phyloP scores from a whole-genome alignment of 2,888 invertebrate genomes.

The Oxycera nigricornis region DNA sequence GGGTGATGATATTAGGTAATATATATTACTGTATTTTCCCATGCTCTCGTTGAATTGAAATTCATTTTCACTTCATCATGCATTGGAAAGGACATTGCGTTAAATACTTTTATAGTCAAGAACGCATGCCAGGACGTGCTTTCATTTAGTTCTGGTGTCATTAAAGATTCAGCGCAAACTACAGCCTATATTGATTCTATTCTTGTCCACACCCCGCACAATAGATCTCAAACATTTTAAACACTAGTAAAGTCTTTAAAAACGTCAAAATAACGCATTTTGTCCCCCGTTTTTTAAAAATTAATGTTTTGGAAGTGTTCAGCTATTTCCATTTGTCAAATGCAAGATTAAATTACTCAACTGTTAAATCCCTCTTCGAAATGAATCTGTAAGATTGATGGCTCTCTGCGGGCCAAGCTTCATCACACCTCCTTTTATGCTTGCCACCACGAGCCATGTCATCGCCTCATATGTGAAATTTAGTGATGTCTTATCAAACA shows the following conservation, averaged over 20 bases:
- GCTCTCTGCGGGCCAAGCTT: conserved; percentile 7
- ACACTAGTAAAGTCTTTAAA: conserved; percentile 20
- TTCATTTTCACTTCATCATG: conserved; percentile 23
- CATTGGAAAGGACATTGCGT: conserved; percentile 11
- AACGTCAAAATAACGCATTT: conserved; percentile 22
- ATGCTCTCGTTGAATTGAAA: conserved; percentile 14
- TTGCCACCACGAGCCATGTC: neutral
- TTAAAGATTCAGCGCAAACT: conserved; percentile 1
- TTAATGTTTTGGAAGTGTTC: conserved; percentile 35
- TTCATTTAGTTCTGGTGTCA: conserved; percentile 9
- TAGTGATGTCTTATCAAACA: conserved; percentile 9
- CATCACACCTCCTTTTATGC: conserved; percentile 30
- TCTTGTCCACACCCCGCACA: neutral
- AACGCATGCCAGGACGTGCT: conserved; percentile 10
- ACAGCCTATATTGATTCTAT: neutral
- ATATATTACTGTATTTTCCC: conserved; percentile 19
- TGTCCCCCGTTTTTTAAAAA: neutral
- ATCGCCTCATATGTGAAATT: conserved; percentile 15
- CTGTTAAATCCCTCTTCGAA: conserved; percentile 30
- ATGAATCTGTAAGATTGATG: conserved; percentile 36
- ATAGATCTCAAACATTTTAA: too few relatives aligned
- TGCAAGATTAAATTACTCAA: conserved; percentile 32
- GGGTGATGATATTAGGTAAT: neutral
- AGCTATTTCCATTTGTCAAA: conserved; percentile 35
- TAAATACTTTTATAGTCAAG: conserved; percentile 34